Evolutionary conservation across 2,888 invertebrate genomes (phyloP).

Genomic region (Poecilus cupreus): DNA sequence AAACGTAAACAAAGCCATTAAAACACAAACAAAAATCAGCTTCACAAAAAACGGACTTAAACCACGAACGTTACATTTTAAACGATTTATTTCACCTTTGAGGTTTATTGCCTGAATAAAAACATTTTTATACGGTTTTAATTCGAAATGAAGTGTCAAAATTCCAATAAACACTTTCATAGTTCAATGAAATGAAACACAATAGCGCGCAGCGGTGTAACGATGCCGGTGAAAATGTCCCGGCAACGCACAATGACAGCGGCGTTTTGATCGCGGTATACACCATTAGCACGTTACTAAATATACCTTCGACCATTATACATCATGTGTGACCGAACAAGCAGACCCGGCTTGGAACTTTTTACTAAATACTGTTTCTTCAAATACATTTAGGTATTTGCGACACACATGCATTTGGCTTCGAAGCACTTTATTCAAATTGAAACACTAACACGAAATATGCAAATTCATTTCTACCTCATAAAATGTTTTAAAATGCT

Average conservation of each 20-base stretch:
- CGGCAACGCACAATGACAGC: conserved; percentile 65
- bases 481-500: too few relatives aligned
- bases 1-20: conserved; percentile 46
- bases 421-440: too few relatives aligned
- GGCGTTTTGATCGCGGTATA: conserved; percentile 72
- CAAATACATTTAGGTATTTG: too few relatives aligned
- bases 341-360: background rate
- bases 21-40: conserved; percentile 37
- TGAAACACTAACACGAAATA: too few relatives aligned
- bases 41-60: background rate
- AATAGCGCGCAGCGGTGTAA: conserved; percentile 4
- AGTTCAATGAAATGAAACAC: conserved; percentile 56
- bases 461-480: too few relatives aligned
- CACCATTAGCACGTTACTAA: conserved; percentile 73
- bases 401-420: too few relatives aligned
- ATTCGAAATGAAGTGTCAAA: conserved; percentile 57
- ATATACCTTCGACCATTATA: conserved; percentile 70
- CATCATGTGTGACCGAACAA: conserved; percentile 66
- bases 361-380: too few relatives aligned
- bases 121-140: conserved; percentile 49
- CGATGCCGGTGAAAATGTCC: background rate
- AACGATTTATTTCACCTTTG: conserved; percentile 50
- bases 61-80: conserved; percentile 23
- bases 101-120: conserved; percentile 54
- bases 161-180: conserved; percentile 58